Evolutionary conservation across 2,113 vertebrate genomes (phyloP).

Genomic region (Probosciger aterrimus): DNA sequence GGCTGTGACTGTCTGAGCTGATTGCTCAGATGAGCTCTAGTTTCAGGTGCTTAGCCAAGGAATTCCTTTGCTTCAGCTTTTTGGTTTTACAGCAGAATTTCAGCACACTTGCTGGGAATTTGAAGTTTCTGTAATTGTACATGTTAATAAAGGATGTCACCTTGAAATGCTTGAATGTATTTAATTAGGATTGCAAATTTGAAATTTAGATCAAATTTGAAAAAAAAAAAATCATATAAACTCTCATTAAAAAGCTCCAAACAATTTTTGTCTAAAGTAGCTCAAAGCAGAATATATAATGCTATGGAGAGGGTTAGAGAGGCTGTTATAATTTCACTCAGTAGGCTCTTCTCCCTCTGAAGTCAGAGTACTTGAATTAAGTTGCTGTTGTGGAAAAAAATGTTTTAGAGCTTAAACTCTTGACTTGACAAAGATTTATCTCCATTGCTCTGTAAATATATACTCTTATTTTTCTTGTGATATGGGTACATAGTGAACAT

Average conservation of each 20-base stretch:
- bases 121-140: neutral
- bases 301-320: neutral
- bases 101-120: neutral
- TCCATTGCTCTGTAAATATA: neutral
- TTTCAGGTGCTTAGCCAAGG: slow-evolving; percentile 1
- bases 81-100: neutral
- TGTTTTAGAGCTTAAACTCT: neutral
- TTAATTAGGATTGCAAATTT: neutral
- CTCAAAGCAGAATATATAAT: neutral
- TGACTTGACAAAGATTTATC: neutral
- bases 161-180: neutral
- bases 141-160: neutral
- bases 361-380: neutral
- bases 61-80: neutral
- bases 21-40: neutral
- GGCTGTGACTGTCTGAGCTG: neutral
- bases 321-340: neutral
- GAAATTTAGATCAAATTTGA: neutral
- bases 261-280: neutral
- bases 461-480: neutral
- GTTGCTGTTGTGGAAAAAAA: neutral
- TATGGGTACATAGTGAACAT: neutral
- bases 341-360: neutral
- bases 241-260: neutral
- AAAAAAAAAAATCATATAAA: neutral